These are phyloP conservation scores for Crioceris asparagi DNA, from an alignment of 2,888 invertebrate species.

Conservation along the genomic window DNA sequence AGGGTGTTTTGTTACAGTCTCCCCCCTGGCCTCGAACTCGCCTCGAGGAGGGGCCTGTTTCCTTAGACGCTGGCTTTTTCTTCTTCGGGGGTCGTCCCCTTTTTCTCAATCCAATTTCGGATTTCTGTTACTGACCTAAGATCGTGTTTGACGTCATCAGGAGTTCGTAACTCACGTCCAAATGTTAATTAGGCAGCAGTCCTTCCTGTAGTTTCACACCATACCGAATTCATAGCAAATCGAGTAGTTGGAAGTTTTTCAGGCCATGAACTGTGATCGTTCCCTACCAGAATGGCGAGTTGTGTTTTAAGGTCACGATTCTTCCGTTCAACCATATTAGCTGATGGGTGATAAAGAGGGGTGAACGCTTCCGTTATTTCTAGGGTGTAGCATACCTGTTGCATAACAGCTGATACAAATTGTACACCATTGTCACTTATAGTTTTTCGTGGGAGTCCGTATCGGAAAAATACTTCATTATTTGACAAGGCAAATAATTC, in stretches of 20 bases:
- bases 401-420: conserved; percentile 25
- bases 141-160: conserved; percentile 24
- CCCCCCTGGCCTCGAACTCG: background rate
- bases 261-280: conserved; percentile 26
- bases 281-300: conserved; percentile 22
- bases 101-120: conserved; percentile 1
- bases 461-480: conserved; percentile 15
- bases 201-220: conserved; percentile 22
- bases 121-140: conserved; percentile 18
- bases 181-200: conserved; percentile 28
- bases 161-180: conserved; percentile 27
- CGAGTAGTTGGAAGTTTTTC: conserved; percentile 25
- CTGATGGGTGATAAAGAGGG: conserved; percentile 18
- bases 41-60: background rate
- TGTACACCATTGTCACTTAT: conserved; percentile 28
- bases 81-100: conserved; percentile 1
- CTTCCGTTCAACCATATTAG: conserved; percentile 12
- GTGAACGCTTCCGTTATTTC: conserved; percentile 21
- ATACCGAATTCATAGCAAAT: conserved; percentile 30
- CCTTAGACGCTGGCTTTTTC: background rate
- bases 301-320: conserved; percentile 26
- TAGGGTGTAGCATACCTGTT: conserved; percentile 22
- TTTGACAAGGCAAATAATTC: conserved; percentile 19
- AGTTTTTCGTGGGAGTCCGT: too few relatives aligned
- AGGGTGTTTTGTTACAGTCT: too few relatives aligned